Percentiles rank a stretch among this genome's conserved stretches.
Evolutionary conservation across 1,140 invertebrate species (phyloP).

Genomic region (Ceratitis capitata): DNA sequence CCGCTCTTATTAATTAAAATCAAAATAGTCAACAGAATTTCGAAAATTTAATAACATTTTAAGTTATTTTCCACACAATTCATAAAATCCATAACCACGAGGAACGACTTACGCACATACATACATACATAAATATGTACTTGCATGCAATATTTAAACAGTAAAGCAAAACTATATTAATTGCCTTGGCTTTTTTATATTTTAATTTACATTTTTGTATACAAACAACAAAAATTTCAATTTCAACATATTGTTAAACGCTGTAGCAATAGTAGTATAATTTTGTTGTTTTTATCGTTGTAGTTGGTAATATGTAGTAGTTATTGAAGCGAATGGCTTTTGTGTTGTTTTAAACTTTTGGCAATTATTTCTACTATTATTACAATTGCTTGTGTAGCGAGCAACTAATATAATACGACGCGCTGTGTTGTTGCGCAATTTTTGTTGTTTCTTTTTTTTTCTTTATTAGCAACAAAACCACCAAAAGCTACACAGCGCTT

Average conservation of each 20-base stretch:
- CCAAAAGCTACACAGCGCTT: not conserved
- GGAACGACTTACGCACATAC: no score
- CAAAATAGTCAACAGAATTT: no score
- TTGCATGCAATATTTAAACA: not conserved
- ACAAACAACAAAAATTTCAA: not conserved
- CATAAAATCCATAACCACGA: no score
- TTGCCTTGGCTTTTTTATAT: conserved; percentile 7
- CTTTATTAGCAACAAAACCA: not conserved
- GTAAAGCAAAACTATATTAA: conserved; percentile 12
- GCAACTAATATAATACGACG: not conserved
- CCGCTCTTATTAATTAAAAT: no score
- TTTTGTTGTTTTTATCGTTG: not conserved
- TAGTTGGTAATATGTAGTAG: not conserved
- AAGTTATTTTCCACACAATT: no score
- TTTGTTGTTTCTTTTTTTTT: no score
- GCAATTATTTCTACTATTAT: conserved; percentile 29
- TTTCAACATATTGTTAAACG: conserved; percentile 1
- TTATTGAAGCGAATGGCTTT: not conserved
- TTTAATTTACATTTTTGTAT: not conserved
- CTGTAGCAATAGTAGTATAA: no score
- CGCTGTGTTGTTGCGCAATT: conserved; percentile 10
- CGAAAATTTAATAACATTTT: no score
- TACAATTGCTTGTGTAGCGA: not conserved
- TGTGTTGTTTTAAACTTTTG: conserved; percentile 20
- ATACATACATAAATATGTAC: no score